Base-by-base conservation (phyloP, 2,797 vertebrate species). In the Notamacropus eugenii region DNA sequence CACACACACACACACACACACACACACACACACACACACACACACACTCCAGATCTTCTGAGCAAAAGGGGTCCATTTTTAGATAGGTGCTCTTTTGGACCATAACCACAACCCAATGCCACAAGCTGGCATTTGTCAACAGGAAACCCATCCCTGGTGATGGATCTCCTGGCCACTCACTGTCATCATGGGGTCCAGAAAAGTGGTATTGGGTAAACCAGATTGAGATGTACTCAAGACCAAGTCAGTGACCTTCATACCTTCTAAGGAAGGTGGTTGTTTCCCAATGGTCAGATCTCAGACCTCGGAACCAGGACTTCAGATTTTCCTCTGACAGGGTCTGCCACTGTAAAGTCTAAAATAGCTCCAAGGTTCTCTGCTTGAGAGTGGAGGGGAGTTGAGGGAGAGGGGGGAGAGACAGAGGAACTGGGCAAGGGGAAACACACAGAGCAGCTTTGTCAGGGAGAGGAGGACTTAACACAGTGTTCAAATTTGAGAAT, bases 101-200 rank as follows among this genome's bases (percentile, higher is more conserved):
- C 92, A 55, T 50, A 57, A 62, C 94, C 93, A 96, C 94, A 96
- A 87, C 95, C 96, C 87, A 24, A 31, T 31, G 91, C 97, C 96
- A 54, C 97, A 97, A 59, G 95, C 93, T 11, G 1, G 92, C 40
- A 0, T 92, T 57, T 91, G 96, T 97, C 97, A 97, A 96, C 96
- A 98, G 97, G 97, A 97, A 97, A 93, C 95, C 95, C 93, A 29
- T 56, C 97, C 96, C 95, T 87, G 29, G n/a, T 1, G 62, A 93
- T 82, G 67, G 6, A 1, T 62, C 50, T 74, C 92, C 93, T 93
- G 82, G 52, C 46, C 91, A 54, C 91, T 90, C 16, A 1, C 9
- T 4, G 93, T 56, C 24, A 8, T 62, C 0, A 50, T 90, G 96
- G 95, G 93, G 94, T 50, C 62, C 93, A 95, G 95, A 92, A 94